Evolutionary conservation across 2,797 vertebrate genomes (phyloP).

Genomic region (Hemitrygon akajei): DNA sequence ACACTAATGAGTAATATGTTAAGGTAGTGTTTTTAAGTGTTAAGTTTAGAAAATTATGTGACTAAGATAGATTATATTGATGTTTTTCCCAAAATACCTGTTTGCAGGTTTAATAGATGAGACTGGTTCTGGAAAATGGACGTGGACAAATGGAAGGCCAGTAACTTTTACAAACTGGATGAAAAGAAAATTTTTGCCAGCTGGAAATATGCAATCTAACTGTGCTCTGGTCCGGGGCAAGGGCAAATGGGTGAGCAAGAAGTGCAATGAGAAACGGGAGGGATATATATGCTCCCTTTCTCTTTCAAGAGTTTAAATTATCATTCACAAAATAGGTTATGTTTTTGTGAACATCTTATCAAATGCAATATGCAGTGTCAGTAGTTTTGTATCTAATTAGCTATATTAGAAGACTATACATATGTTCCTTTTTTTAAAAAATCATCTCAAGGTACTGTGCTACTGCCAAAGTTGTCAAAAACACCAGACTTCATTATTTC

Average conservation of each 20-base stretch:
- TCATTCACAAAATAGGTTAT: too few species aligned
- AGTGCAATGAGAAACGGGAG: not conserved
- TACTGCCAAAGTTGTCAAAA: not conserved
- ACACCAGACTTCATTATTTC: not conserved
- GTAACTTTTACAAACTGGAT: constrained; percentile 34
- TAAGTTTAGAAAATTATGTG: not conserved
- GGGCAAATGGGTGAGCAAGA: not conserved
- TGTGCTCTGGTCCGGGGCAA: constrained; percentile 17
- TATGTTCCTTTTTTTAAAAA: not conserved
- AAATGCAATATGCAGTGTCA: not conserved
- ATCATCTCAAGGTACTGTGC: not conserved
- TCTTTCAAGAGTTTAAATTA: not conserved
- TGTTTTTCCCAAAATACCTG: not conserved
- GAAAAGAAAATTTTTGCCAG: not conserved
- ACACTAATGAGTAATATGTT: not conserved
- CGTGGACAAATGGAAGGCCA: constrained; percentile 28
- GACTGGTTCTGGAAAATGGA: constrained; percentile 27
- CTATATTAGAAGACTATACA: not conserved
- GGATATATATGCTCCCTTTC: not conserved
- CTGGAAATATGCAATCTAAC: not conserved
- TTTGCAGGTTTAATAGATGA: not conserved
- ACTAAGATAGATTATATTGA: not conserved
- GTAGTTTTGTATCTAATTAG: not conserved
- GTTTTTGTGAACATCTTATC: not conserved
- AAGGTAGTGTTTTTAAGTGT: not conserved